Evolutionary conservation across 2,888 invertebrate species (phyloP), one percentile per base, ranked within the genome.

Genomic region (Sinotaia quadrata): DNA sequence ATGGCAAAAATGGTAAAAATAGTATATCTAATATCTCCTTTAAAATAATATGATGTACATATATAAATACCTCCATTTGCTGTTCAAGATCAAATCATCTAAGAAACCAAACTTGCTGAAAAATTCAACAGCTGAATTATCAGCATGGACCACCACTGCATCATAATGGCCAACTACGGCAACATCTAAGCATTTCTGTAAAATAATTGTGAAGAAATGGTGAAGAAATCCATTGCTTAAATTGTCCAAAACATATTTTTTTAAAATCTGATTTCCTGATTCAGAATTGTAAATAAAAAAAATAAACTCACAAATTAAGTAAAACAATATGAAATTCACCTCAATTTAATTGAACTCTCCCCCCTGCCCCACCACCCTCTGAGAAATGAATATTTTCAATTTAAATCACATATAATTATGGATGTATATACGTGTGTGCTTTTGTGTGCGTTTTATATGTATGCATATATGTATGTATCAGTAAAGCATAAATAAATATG

Each of bases 61-160:
- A n/a, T n/a, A n/a, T n/a, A 75, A 76, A 68, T 74, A 87, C 87
- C 82, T 83, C 86, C 88, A 89, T 68, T 85, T 78, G 71, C 85
- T 88, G 77, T 88, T 88, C 51, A 89, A 81, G 12, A 88, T 83
- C 36, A 87, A 74, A 74, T 89, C 89, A 75, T 88, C 87, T 36
- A 86, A 84, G 74, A 89, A 89, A 4, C 85, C 87, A 79, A 84
- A 87, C 65, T 85, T 84, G 57, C 81, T 75, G 77, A 89, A 89
- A 77, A 89, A 89, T 0, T 86, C 83, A 4, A 86, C 78, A 34
- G 88, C 87, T 33, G 83, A 78, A 70, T 84, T 84, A 68, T 89
- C 88, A 36, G 88, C 88, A 75, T 89, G 87, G 0, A 88, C 87
- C 31, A 88, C 87, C 1, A 88, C 79, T 15, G 88, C 88, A 71